Conservation (phyloP, 2,113 vertebrate genomes). For the Pomatorhinus ruficollis region DNA sequence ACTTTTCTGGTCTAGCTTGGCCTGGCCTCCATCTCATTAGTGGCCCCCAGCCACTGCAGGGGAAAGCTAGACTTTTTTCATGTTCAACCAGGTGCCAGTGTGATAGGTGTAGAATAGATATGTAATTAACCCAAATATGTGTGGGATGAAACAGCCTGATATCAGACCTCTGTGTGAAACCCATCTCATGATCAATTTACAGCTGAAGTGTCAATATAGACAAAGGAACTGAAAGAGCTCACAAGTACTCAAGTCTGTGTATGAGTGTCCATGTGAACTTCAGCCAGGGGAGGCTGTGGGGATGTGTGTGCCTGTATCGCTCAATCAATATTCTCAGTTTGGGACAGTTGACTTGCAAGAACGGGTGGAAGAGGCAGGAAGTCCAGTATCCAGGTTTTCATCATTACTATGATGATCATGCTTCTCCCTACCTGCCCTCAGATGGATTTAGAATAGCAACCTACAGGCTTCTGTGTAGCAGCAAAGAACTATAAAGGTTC, state of each 20-base stretch:
- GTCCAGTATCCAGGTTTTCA: background rate
- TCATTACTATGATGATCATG: background rate
- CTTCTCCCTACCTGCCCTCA: background rate
- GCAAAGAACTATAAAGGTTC: background rate
- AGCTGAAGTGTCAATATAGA: background rate
- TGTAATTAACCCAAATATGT: background rate
- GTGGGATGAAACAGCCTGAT: background rate
- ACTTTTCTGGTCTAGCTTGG: background rate
- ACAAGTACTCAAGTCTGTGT: rapidly evolving
- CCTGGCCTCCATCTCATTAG: background rate
- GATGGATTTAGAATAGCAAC: background rate
- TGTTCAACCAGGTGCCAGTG: background rate
- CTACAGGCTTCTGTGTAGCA: background rate
- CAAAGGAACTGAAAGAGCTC: background rate
- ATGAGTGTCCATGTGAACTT: background rate
- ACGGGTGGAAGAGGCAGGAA: background rate
- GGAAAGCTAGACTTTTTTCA: background rate
- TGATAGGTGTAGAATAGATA: background rate
- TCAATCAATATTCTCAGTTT: background rate
- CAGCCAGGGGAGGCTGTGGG: background rate
- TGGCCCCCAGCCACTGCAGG: background rate
- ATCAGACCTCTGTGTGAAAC: background rate
- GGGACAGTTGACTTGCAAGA: background rate
- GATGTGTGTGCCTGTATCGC: rapidly evolving
- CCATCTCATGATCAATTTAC: background rate